These are phyloP conservation scores for Schizotus pectinicornis DNA, from an alignment of 2,888 invertebrate genomes.

Conservation along the genomic window DNA sequence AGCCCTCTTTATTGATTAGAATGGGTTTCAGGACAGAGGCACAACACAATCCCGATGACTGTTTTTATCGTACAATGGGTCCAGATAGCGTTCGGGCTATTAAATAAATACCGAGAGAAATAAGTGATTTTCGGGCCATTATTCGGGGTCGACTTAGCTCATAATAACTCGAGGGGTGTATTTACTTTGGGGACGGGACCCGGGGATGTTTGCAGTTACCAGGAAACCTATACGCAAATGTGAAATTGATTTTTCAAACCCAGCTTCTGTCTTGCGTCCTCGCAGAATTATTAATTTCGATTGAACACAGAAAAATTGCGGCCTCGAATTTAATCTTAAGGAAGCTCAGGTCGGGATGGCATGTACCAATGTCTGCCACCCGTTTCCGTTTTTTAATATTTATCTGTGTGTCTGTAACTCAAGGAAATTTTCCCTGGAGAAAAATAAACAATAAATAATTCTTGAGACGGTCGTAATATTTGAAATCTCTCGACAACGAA, in stretches of 20 bases:
- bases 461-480: conserved; percentile 1
- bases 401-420: not conserved
- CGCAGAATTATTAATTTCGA: not conserved
- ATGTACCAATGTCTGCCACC: not conserved
- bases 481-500: conserved; percentile 8
- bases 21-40: conserved; percentile 4
- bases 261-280: not conserved
- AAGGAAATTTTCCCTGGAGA: not conserved
- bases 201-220: not conserved
- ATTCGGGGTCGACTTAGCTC: conserved; percentile 4
- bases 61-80: too few relatives aligned
- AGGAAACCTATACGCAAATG: not conserved
- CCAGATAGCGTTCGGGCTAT: conserved; percentile 3
- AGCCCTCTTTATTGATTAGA: conserved; percentile 25
- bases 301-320: not conserved
- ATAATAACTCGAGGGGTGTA: not conserved
- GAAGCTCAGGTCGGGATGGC: not conserved
- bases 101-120: conserved; percentile 1
- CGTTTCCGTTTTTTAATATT: not conserved
- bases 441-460: conserved; percentile 5
- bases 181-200: conserved; percentile 1
- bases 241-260: not conserved
- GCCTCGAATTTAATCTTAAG: not conserved
- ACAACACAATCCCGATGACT: not conserved
- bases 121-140: conserved; percentile 6